Base-by-base conservation (phyloP, 2,888 invertebrate species). In the Drosophila austrosaltans region DNA sequence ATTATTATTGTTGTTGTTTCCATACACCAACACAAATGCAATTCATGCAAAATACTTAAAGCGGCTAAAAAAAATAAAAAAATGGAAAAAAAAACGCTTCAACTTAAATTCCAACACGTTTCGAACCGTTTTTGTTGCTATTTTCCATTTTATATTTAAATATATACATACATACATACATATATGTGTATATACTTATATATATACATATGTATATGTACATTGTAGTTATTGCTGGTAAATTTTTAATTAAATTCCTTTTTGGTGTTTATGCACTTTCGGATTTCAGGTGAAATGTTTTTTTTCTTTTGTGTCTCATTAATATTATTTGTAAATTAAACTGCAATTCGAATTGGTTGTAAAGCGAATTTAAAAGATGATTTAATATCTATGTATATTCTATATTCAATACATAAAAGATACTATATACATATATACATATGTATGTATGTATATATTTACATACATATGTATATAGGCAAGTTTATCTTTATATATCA, bases 101-200 rank as follows among this genome's bases (percentile, higher is more conserved):
- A 81, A 76, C 72, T 77, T 67, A 78, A 89, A 87, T 87, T 87
- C 86, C 86, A 72, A 57, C 86, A 87, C 86, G 86, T 89, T 77
- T 75, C 69, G 58, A 69, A 73, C 67, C 67, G 76, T 79, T 79
- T 78, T 63, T 62, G 66, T 64, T 71, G 66, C 32, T 65, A 64
- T 66, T 66, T 68, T 68, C 63, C 69, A 63, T 48, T 72, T 62
- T 62, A 54, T 73, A 66, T 53, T 42, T 58, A 63, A 32, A 70
- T 28, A 39, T 76, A 30, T 64, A 66, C 28, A 8, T n/a, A 44
- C 7, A 10, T 44, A 44, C 8, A 22, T 22, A 48, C 61, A 58
- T 58, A 67, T 67, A 54, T 70, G 61, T 36, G 75, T 60, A 69
- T 61, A 22, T 53, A 10, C 61, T 32, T 59, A 53, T 76, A 61